phyloP scores from a whole-genome alignment of 2,113 vertebrate species.

The Myxocyprinus asiaticus region DNA sequence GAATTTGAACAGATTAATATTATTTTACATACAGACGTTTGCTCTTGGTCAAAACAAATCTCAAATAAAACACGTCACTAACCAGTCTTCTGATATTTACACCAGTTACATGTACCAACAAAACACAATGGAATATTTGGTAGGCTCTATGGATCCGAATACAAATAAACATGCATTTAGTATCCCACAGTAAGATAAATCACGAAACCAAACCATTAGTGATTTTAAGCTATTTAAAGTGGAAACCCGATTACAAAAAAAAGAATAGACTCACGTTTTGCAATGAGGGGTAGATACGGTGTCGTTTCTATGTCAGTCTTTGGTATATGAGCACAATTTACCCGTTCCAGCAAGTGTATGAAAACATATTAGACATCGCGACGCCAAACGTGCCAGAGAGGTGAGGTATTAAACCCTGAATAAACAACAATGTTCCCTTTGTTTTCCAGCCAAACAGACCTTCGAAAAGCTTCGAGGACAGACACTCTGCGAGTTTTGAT shows the following conservation, averaged over 20 bases:
- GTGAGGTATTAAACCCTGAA: conserved; percentile 3
- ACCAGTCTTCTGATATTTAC: neutral
- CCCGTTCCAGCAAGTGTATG: conserved; percentile 15
- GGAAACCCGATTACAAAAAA: too few relatives aligned
- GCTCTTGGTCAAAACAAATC: too few relatives aligned
- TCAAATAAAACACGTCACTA: too few relatives aligned
- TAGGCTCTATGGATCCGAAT: too few relatives aligned
- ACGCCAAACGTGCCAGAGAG: neutral
- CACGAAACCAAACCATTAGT: too few relatives aligned
- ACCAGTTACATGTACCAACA: neutral
- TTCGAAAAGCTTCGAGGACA: conserved; percentile 11
- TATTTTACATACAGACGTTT: neutral
- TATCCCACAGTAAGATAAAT: too few relatives aligned
- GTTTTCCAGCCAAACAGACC: conserved; percentile 2
- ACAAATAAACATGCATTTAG: too few relatives aligned
- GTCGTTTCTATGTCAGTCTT: neutral
- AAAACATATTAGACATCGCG: conserved; percentile 33
- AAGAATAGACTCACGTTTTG: conserved; percentile 4
- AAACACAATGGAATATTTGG: neutral
- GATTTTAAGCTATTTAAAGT: too few relatives aligned
- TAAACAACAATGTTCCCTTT: conserved; percentile 1
- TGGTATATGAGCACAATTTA: neutral
- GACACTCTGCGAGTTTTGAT: conserved; percentile 30
- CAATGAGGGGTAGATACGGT: neutral
- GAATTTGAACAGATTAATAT: neutral